Evolutionary conservation across 2,888 invertebrate genomes (phyloP).

Genomic region (Theodoxus fluviatilis): DNA sequence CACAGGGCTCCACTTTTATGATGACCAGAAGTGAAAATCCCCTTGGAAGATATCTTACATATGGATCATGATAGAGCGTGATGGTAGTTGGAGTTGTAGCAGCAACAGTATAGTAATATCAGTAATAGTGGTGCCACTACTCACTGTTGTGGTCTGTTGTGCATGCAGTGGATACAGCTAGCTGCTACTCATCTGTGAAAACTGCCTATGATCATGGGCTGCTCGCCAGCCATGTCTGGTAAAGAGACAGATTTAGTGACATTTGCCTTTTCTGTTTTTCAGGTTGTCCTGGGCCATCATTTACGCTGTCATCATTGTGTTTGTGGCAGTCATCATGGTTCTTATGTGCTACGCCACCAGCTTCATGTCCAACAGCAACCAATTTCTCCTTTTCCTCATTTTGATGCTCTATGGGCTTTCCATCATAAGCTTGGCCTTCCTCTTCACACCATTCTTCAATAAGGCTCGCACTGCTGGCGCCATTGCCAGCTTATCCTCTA

Average conservation of each 20-base stretch:
- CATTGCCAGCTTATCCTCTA: conserved; percentile 80
- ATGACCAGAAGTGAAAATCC: no score
- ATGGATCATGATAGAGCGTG: no score
- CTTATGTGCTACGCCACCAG: conserved; percentile 69
- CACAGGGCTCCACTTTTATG: no score
- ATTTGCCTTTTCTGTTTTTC: conserved; percentile 55
- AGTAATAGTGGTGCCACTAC: background rate
- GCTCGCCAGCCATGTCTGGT: no score
- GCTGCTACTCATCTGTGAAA: no score
- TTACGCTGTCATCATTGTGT: conserved; percentile 76
- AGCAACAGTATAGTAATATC: background rate
- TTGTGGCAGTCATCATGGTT: conserved; percentile 72
- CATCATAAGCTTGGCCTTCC: conserved; percentile 82
- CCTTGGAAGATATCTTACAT: no score
- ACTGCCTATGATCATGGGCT: no score
- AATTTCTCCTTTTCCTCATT: conserved; percentile 79
- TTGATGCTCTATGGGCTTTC: conserved; percentile 82
- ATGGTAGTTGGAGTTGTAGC: no score
- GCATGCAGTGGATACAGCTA: no score
- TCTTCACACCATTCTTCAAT: conserved; percentile 86
- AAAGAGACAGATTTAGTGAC: no score
- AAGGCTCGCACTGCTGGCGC: conserved; percentile 76
- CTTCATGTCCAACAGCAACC: conserved; percentile 81
- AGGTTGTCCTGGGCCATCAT: conserved; percentile 86
- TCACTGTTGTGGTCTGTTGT: no score